A percentile compares a stretch with the other conserved stretches of the same genome.
Conservation (phyloP, 2,113 vertebrate genomes). For the Dunckerocampus dactyliophorus region DNA sequence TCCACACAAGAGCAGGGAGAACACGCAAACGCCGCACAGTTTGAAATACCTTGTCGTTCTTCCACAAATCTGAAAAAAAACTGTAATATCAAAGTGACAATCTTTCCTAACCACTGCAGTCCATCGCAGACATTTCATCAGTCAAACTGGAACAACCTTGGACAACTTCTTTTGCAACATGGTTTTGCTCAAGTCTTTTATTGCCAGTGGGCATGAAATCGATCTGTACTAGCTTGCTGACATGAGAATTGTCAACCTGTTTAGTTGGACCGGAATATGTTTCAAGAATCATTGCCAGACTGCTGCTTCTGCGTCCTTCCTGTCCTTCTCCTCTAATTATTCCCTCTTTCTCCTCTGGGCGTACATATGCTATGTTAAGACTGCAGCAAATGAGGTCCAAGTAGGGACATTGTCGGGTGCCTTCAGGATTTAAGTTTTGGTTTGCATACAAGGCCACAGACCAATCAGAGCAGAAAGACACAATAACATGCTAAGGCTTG, state of each 20-base stretch:
- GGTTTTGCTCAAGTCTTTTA: constrained; percentile 21
- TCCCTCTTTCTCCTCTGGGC: background rate
- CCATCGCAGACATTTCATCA: background rate
- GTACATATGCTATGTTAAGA: background rate
- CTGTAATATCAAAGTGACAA: constrained; percentile 4
- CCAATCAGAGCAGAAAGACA: background rate
- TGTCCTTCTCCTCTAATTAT: background rate
- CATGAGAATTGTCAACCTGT: constrained; percentile 33
- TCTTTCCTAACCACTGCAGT: background rate
- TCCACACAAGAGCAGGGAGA: too few species aligned
- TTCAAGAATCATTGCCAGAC: constrained; percentile 48
- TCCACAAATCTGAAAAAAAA: constrained; percentile 2
- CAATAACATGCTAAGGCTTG: background rate
- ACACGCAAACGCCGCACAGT: too few species aligned
- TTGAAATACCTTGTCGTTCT: background rate
- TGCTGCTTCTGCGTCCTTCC: constrained; percentile 16
- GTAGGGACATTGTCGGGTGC: background rate
- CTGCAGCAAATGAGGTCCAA: background rate
- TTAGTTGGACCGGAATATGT: constrained; percentile 34
- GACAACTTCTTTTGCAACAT: constrained; percentile 20
- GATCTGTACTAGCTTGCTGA: constrained; percentile 35
- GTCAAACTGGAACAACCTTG: constrained; percentile 17
- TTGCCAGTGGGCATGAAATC: constrained; percentile 28
- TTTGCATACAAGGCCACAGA: background rate
- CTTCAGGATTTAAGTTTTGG: background rate